phyloP scores from a whole-genome alignment of 2,797 vertebrate genomes.

The Rhinella marina region DNA sequence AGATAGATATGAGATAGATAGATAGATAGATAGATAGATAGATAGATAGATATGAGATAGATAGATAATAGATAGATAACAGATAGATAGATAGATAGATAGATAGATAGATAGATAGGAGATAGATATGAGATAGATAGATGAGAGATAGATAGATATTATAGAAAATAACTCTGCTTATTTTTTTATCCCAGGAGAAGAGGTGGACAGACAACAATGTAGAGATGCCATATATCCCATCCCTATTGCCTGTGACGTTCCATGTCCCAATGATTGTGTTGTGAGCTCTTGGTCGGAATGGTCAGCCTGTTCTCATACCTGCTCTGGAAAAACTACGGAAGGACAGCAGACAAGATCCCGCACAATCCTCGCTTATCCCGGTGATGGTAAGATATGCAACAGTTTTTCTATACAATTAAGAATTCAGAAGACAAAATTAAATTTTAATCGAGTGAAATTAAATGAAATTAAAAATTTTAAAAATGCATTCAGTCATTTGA shows the following conservation, averaged over 20 bases:
- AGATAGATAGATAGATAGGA: no score
- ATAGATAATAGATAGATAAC: no score
- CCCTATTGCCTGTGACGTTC: constrained; percentile 83
- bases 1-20: no score
- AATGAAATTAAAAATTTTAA: background rate
- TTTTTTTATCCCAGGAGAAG: constrained; percentile 77
- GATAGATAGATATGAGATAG: no score
- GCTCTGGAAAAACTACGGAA: constrained; percentile 94
- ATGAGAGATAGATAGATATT: no score
- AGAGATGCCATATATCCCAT: constrained; percentile 80
- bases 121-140: no score
- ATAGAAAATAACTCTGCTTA: background rate
- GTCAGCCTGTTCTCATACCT: constrained; percentile 97
- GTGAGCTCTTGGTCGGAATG: constrained; percentile 92
- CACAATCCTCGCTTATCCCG: constrained; percentile 90
- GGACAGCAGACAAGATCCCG: constrained; percentile 91
- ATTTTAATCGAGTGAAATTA: background rate
- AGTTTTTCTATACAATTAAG: background rate
- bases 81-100: no score
- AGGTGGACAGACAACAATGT: constrained; percentile 84
- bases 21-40: no score
- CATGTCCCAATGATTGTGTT: constrained; percentile 93
- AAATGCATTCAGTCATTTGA: no score
- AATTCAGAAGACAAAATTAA: background rate
- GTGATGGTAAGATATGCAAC: constrained; percentile 83